Evolutionary conservation across 2,113 vertebrate species (phyloP).

Genomic region (Riparia riparia): DNA sequence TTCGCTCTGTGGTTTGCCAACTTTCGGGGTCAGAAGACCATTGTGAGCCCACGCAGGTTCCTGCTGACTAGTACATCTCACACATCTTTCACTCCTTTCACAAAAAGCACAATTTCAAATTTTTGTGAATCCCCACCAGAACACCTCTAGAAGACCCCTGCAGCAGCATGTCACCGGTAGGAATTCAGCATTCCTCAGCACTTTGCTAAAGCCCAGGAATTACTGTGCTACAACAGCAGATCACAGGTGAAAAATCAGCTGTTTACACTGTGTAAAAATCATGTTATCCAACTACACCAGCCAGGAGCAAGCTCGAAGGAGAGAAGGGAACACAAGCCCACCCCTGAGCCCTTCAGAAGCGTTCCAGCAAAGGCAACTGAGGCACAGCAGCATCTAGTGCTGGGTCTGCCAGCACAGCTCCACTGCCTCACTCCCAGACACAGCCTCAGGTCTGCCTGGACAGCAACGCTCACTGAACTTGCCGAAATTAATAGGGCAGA

Average conservation of each 20-base stretch:
- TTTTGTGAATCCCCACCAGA: not conserved
- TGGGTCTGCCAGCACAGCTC: not conserved
- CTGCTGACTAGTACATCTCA: not conserved
- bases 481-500: not conserved
- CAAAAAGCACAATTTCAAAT: not conserved
- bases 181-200: not conserved
- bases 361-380: not conserved
- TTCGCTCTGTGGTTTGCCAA: not conserved
- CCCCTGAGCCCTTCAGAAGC: not conserved
- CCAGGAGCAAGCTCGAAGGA: not conserved
- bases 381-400: not conserved
- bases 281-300: not conserved
- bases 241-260: not conserved
- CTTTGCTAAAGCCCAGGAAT: not conserved
- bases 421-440: not conserved
- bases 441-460: not conserved
- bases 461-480: fast-evolving
- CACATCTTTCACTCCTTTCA: not conserved
- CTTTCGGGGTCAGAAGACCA: not conserved
- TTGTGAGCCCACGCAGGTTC: fast-evolving
- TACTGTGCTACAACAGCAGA: not conserved
- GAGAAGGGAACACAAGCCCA: not conserved
- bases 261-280: not conserved
- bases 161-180: not conserved
- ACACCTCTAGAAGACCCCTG: not conserved